Base-by-base conservation (phyloP, 2,888 invertebrate species). In the Thecocarcelia acutangulata region DNA sequence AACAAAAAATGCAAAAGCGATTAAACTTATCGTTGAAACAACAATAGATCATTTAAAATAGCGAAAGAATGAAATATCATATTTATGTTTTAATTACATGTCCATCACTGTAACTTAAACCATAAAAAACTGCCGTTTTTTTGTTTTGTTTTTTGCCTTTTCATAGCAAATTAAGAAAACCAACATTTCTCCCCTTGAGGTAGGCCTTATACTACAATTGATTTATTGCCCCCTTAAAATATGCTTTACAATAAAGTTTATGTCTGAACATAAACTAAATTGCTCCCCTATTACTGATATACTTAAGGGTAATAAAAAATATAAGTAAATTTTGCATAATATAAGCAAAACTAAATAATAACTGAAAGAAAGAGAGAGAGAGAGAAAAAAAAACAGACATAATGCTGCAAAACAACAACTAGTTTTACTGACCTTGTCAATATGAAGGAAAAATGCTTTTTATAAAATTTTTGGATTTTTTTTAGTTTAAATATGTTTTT, bases 391-490 rank as follows among this genome's bases (percentile, higher is more conserved):
- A 3, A 48, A 17, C 48, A 15, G 19, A 37, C 54, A 56, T 64
- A 64, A 17, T 74, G 46, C 56, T 42, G 40, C 3, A 64, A 9
- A 33, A 44, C 59, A 40, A 13, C 13, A 40, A 68, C 68, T 61
- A 64, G 33, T 33, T 33, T 52, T 46, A 66, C 52, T 80, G 79
- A 80, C 79, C 79, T 80, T 80, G 79, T 74, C 74, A 74, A 69
- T 56, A 58, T 69, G 56, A 54, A 69, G 61, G 48, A 56, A 80
- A 69, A 69, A 54, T 40, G n/a, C 28, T 79, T 54, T 46, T 28
- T 61, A 68, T 61, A 33, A 28, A 54, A 21, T 59, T 50, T 28
- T n/a, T n/a, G n/a, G n/a, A n/a, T n/a, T n/a, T n/a, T n/a, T n/a
- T n/a, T n/a, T n/a, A n/a, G 4, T 54, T 33, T 4, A 28, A 28